Evolutionary conservation across 2,888 invertebrate genomes (phyloP).

Genomic region (Rhagonycha lutea): DNA sequence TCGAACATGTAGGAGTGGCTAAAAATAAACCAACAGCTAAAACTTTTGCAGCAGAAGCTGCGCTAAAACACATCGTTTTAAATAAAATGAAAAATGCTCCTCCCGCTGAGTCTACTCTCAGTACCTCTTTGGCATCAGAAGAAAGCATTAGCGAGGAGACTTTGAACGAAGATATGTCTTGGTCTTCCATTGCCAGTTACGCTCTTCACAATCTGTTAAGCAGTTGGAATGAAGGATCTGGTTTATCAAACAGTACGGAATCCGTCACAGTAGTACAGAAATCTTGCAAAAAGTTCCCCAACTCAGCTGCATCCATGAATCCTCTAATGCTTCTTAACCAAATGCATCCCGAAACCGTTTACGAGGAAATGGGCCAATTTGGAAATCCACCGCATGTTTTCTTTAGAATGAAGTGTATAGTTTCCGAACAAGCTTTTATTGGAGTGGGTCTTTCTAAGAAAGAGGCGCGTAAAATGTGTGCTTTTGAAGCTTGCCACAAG

Average conservation of each 20-base stretch:
- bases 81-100: slow-evolving; percentile 40
- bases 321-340: slow-evolving; percentile 79
- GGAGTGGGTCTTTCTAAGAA: slow-evolving; percentile 71
- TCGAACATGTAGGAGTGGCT: slow-evolving; percentile 43
- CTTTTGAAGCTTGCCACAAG: slow-evolving; percentile 61
- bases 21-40: slow-evolving; percentile 44
- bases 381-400: slow-evolving; percentile 70
- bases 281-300: slow-evolving; percentile 64
- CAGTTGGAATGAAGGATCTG: slow-evolving; percentile 83
- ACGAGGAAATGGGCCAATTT: slow-evolving; percentile 60
- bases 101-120: slow-evolving; percentile 30
- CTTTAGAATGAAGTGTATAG: slow-evolving; percentile 70
- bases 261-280: slow-evolving; percentile 36
- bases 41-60: slow-evolving; percentile 49
- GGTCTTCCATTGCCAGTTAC: slow-evolving; percentile 84
- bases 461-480: slow-evolving; percentile 68
- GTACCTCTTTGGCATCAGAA: slow-evolving; percentile 34
- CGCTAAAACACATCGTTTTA: slow-evolving; percentile 45
- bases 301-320: slow-evolving; percentile 70
- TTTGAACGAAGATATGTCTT: slow-evolving; percentile 46
- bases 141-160: not conserved
- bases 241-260: too few relatives aligned
- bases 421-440: slow-evolving; percentile 65
- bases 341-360: slow-evolving; percentile 71
- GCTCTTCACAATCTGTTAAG: slow-evolving; percentile 81